Percentiles rank a stretch among this genome's conserved stretches.
Conservation (phyloP, 2,888 invertebrate species). For the Drosophila formosana region DNA sequence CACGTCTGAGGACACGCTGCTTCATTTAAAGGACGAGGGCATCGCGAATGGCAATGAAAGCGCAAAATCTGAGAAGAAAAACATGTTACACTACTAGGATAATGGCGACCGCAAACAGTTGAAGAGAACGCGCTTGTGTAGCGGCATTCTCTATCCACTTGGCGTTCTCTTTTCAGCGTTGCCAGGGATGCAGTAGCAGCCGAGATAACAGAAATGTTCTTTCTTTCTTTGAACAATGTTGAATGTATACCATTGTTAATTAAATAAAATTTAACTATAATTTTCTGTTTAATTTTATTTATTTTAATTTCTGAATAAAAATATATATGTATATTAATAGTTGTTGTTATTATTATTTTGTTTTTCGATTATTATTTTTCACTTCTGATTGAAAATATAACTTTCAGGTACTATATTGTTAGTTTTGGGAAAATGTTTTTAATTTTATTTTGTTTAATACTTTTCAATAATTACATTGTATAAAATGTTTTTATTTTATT, state of each 20-base stretch:
- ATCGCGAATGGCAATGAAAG: conserved; percentile 43
- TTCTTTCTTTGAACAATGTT: not conserved
- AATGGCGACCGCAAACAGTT: conserved; percentile 49
- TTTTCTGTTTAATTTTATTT: not conserved
- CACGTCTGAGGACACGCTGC: conserved; percentile 38
- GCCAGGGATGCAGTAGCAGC: conserved; percentile 13
- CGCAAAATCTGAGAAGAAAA: conserved; percentile 45
- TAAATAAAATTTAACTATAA: too few relatives aligned
- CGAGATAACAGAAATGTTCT: conserved; percentile 32
- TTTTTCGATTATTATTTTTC: not conserved
- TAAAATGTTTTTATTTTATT: too few relatives aligned
- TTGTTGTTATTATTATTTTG: not conserved
- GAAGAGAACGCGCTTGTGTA: conserved; percentile 23
- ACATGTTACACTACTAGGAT: conserved; percentile 57
- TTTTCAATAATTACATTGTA: too few relatives aligned
- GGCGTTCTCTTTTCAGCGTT: conserved; percentile 7
- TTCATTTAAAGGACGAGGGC: conserved; percentile 62
- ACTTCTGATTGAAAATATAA: too few relatives aligned
- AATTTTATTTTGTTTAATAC: too few relatives aligned
- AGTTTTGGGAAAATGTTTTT: too few relatives aligned
- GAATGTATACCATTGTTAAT: too few relatives aligned
- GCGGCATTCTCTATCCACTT: not conserved
- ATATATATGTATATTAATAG: not conserved
- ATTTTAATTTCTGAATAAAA: not conserved
- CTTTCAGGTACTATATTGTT: too few relatives aligned